Evolutionary conservation across 2,888 invertebrate species (phyloP), one percentile per base, ranked within the genome.

Genomic region (Blastobasis adustella): DNA sequence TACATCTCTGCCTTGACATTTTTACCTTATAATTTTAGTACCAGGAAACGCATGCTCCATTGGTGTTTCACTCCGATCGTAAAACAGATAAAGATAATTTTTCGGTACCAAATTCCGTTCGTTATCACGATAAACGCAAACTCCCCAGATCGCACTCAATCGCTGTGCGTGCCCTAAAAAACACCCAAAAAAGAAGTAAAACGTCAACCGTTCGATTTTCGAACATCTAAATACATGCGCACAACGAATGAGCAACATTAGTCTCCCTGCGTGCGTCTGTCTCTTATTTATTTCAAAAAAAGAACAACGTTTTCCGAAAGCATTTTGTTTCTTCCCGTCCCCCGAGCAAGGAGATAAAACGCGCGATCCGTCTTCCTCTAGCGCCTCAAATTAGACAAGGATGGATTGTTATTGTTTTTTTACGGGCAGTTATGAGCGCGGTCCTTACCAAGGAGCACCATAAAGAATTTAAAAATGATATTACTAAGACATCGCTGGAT

Each of bases 191-290:
- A 59, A 59, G 58, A 3, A 23, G 23, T 23, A 23, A 23, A 23
- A 23, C 23, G 23, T 23, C 23, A 23, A 23, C 23, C 23, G 58
- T 59, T 66, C 56, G 60, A 64, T 65, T 59, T 60, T 63, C 55
- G 60, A 71, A 75, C 69, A 66, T 69, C 73, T 72, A 74, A 73
- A 75, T 75, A 73, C 67, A 71, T 62, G 66, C 65, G 64, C 62
- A 65, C 59, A 68, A 73, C 61, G 72, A 67, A 71, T 66, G 65
- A 59, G 54, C 54, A 62, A 65, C 74, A 82, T 82, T 79, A 76
- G 74, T 82, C 83, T 79, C 82, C 47, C 79, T 61, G 77, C 74
- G 68, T 71, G 73, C 66, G 69, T 69, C 71, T 60, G 66, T 63
- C 61, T 66, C 61, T 66, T 60, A 60, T 42, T 42, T 59, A 62